A percentile compares a stretch with the other conserved stretches of the same genome.
Evolutionary conservation across 2,113 vertebrate genomes (phyloP).

Genomic region (Tragelaphus imberbis): DNA sequence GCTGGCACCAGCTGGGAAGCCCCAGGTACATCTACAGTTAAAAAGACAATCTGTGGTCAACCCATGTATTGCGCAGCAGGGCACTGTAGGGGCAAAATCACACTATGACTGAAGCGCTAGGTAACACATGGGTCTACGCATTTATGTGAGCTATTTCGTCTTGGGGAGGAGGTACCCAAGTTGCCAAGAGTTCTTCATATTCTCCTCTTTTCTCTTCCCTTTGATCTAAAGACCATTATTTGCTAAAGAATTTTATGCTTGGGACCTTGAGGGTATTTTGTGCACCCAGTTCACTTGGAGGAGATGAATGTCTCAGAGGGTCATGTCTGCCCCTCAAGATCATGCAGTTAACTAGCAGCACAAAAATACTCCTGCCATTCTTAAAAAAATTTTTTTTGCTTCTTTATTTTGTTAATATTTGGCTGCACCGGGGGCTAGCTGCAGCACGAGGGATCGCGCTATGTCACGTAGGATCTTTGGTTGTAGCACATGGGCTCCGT

Average conservation of each 20-base stretch:
- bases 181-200: not conserved
- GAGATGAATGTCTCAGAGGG: not conserved
- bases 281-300: not conserved
- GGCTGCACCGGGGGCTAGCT: not conserved
- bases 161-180: not conserved
- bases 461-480: accelerated
- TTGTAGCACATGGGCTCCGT: accelerated
- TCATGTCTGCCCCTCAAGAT: not conserved
- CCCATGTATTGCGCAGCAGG: not conserved
- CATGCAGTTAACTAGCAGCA: not conserved
- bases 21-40: not conserved
- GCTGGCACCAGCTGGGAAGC: not conserved
- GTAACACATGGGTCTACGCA: not conserved
- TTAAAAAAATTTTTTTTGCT: not conserved
- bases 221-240: not conserved
- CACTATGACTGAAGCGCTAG: not conserved
- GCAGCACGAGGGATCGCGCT: accelerated
- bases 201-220: not conserved
- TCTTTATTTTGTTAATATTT: not conserved
- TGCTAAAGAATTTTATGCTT: not conserved
- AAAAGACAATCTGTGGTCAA: not conserved
- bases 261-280: not conserved
- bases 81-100: not conserved
- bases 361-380: not conserved
- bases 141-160: not conserved